Base-by-base conservation (phyloP, 1,140 invertebrate species). In the Gonioctena quinquepunctata region DNA sequence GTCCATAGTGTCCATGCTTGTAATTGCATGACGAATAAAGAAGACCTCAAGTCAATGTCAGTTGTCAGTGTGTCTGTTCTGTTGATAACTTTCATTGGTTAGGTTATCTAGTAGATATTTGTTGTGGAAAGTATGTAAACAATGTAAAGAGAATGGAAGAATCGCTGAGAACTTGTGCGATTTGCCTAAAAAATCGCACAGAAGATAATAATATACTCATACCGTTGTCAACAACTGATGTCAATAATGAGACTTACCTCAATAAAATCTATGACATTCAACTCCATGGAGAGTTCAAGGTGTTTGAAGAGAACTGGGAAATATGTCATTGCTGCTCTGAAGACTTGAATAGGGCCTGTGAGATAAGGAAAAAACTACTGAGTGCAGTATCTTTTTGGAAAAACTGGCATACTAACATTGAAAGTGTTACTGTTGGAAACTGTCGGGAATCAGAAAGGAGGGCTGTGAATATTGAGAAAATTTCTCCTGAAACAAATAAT, bases 221-320 rank as follows among this genome's bases (percentile, higher is more conserved):
- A 1, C 21, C 21, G 13, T 13, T 57, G 3, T 57, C 25, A 0
- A 57, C 54, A 25, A 13, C n/a, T 0, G 21, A 2, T 23, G n/a
- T 13, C 2, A 57, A 57, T 57, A 57, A 57, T 3, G 54, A 23
- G 54, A 19, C 54, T n/a, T 22, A 19, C 13, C 22, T 57, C 2
- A 57, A 57, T 57, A 57, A 57, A 22, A 21, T 57, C 2, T 57
- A 13, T 57, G 33, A n/a, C 33, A 11, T 42, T n/a, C 16, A 4
- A 42, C 33, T n/a, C n/a, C n/a, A n/a, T n/a, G n/a, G n/a, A n/a
- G n/a, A n/a, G n/a, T n/a, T n/a, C n/a, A n/a, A 54, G 52, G 23
- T 61, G 6, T 61, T 61, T 33, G 22, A 61, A 6, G 59, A 61
- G n/a, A 28, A 22, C 52, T 54, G 18, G 59, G 23, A 27, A n/a